A percentile compares a stretch with the other conserved stretches of the same genome.
phyloP scores from a whole-genome alignment of 2,797 vertebrate genomes.

The Sebastes baramenuke region DNA sequence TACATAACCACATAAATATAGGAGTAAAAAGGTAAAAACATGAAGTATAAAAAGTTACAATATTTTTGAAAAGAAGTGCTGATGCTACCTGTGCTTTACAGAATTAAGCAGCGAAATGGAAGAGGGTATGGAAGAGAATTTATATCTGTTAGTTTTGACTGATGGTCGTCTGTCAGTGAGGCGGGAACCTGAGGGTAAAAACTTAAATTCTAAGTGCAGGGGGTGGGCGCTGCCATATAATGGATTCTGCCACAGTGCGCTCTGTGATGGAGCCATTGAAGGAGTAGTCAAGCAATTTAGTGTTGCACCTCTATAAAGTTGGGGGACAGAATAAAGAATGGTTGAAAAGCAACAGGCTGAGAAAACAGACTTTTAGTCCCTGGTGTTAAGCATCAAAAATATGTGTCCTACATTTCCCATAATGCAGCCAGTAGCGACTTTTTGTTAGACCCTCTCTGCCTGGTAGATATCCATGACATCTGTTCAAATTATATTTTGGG shows the following conservation, averaged over 20 bases:
- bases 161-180: background rate
- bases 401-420: no score
- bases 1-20: background rate
- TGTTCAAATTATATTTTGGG: no score
- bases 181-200: background rate
- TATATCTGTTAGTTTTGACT: background rate
- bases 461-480: no score
- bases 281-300: background rate
- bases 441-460: no score
- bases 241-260: background rate
- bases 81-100: background rate
- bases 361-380: background rate
- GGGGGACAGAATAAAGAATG: background rate
- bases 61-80: background rate
- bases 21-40: background rate
- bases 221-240: background rate
- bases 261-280: background rate
- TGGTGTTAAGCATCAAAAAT: no score
- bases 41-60: background rate
- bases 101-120: background rate
- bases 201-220: background rate
- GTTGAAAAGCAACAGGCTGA: background rate
- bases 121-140: background rate
- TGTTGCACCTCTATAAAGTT: background rate
- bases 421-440: no score